Conservation (phyloP, 2,888 invertebrate genomes). For the Miltochrista miniata region DNA sequence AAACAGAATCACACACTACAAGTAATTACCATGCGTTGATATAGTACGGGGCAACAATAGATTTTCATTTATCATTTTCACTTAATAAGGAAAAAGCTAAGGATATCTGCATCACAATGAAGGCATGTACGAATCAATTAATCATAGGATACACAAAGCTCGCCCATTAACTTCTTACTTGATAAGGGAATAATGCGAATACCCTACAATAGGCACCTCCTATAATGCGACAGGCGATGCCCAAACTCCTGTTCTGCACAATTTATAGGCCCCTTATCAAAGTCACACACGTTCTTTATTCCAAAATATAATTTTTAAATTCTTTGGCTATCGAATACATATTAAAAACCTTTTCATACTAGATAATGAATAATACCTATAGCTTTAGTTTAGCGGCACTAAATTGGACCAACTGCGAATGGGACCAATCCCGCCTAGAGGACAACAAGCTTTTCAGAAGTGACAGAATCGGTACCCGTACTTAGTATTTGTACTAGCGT, state of each 20-base stretch:
- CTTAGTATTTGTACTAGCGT: too few relatives aligned
- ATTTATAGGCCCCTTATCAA: slow-evolving; percentile 74
- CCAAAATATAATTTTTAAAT: slow-evolving; percentile 37
- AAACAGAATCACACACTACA: slow-evolving; percentile 40
- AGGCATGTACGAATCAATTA: slow-evolving; percentile 76
- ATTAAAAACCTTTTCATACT: not conserved
- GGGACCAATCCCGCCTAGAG: too few relatives aligned
- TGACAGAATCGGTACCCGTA: too few relatives aligned
- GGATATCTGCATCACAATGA: slow-evolving; percentile 80
- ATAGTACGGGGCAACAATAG: slow-evolving; percentile 46
- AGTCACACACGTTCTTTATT: slow-evolving; percentile 61
- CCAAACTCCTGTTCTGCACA: slow-evolving; percentile 53
- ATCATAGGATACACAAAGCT: slow-evolving; percentile 79
- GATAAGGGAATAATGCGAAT: slow-evolving; percentile 80
- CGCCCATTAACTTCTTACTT: slow-evolving; percentile 81
- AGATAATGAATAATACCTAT: slow-evolving; percentile 13
- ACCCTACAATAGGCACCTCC: slow-evolving; percentile 69
- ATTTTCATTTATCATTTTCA: slow-evolving; percentile 64
- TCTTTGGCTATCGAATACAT: too few relatives aligned
- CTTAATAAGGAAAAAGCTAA: slow-evolving; percentile 70
- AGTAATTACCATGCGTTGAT: slow-evolving; percentile 54
- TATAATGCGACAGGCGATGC: slow-evolving; percentile 69
- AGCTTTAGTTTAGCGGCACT: slow-evolving; percentile 14
- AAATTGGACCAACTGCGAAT: too few relatives aligned
- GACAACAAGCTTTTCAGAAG: too few relatives aligned